Base-by-base conservation (phyloP, 2,113 vertebrate species). In the Scomber japonicus region DNA sequence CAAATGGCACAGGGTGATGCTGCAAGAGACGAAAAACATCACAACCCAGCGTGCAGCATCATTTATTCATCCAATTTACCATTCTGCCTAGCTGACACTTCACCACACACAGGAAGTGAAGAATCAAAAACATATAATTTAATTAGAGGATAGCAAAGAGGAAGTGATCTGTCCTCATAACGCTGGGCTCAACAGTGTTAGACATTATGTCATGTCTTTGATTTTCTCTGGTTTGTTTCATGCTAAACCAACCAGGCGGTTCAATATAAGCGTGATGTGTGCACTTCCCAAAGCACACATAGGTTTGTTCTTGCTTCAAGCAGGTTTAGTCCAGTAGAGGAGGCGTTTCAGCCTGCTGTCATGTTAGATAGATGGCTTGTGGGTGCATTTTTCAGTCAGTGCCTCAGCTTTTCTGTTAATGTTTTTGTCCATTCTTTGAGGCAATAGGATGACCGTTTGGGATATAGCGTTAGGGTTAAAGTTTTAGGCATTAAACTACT, bases 71-170 rank as follows among this genome's bases (percentile, higher is more conserved):
- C 64, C 64, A 55, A 2, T 24, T 35, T 5, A 27, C 14, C 35
- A 5, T 57, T 21, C 15, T 9, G 15, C 45, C 19, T 10, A 21
- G 14, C 48, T 44, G 30, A 10, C 45, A 51, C 50, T 40, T 16
- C 3, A n/a, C 40, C 5, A 13, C 50, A 62, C 24, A 68, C 55
- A 46, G 46, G 61, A 80, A 45, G 46, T 44, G 12, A 21, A 21
- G 40, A 57, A 40, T 13, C 27, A 35, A 13, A 13, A 13, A 46
- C n/a, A 11, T 30, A 2, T 11, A 53, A 54, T 10, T 35, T 5
- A 78, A 44, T 75, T 49, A 40, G n/a, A 35, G 62, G 17, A 30
- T 35, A 11, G 72, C 51, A 4, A 12, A 4, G 53, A 59, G 40
- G 17, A 63, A 57, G 30, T 15, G 67, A 27, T 24, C 4, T 11